phyloP scores from a whole-genome alignment of 2,113 vertebrate genomes.

The Atrichornis clamosus region DNA sequence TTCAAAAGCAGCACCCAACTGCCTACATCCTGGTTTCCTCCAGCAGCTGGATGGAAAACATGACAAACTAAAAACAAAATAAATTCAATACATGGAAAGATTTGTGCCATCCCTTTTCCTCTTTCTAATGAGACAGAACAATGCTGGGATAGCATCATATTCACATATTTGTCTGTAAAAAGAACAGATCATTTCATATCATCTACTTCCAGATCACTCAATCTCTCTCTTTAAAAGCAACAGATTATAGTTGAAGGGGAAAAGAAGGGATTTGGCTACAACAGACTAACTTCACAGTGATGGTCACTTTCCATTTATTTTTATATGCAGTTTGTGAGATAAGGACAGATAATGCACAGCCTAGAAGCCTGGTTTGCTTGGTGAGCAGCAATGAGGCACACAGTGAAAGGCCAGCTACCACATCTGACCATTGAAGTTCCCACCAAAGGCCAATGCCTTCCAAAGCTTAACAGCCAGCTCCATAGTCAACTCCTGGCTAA shows the following conservation, averaged over 20 bases:
- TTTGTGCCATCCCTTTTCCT: neutral
- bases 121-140: constrained; percentile 18
- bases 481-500: neutral
- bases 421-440: neutral
- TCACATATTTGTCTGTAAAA: neutral
- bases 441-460: neutral
- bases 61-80: neutral
- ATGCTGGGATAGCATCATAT: neutral
- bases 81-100: neutral
- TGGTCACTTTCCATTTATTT: neutral
- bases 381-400: neutral
- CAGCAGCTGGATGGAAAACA: neutral
- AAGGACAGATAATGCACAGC: neutral
- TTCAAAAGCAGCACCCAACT: neutral
- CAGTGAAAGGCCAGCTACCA: neutral
- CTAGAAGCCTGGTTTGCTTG: neutral
- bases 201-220: neutral
- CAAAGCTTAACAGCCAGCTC: neutral
- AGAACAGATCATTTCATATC: neutral
- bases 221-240: neutral
- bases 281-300: neutral
- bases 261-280: neutral
- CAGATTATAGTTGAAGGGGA: neutral
- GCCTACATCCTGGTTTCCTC: neutral
- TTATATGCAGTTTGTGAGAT: neutral